Base-by-base conservation (phyloP, 1,140 invertebrate species). In the Drosophila littoralis region DNA sequence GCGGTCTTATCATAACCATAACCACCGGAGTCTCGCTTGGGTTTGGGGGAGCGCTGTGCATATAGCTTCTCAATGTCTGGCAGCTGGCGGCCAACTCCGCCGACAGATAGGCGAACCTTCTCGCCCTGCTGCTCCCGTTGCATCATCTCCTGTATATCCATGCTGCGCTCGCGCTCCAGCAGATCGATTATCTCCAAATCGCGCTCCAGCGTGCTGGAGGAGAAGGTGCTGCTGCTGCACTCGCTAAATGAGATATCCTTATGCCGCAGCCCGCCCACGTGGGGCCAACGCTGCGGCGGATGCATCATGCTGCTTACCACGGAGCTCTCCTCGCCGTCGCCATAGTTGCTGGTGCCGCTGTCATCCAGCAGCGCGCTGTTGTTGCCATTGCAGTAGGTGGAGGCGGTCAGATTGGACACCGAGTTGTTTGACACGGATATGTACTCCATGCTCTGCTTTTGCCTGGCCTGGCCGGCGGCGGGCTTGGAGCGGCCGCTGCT, bases 121-220 rank as follows among this genome's bases (percentile, higher is more conserved):
- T 92, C 91, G 22, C 77, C 75, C 33, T 79, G 74, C 54, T 88
- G 72, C 10, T 92, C 91, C 0, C 83, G 77, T 13, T 86, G 82
- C 28, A 92, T 66, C 82, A 92, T 91, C 17, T 92, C 91, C 55
- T 89, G 84, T 13, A 92, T 86, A 40, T 92, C 91, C 83, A 92
- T 91, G 75, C 91, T 92, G 32, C 91, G 79, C 60, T 92, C 91
- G 9, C 91, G 86, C 40, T 92, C 91, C 17, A 92, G 58, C 60
- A 91, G 64, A 63, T 92, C 91, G 17, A 92, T 92, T 0, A 92
- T 92, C 68, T 92, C 91, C 57, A 92, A 15, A 43, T 92, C 91
- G 1, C 91, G 79, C 4, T 91, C 91, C 54, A 92, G 13, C 6
- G 91, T 92, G 71, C 91, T 92, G 1, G 86, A 81, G 0, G 91